Base-by-base conservation (phyloP, 1,140 invertebrate species). In the Drosophila carrolli region DNA sequence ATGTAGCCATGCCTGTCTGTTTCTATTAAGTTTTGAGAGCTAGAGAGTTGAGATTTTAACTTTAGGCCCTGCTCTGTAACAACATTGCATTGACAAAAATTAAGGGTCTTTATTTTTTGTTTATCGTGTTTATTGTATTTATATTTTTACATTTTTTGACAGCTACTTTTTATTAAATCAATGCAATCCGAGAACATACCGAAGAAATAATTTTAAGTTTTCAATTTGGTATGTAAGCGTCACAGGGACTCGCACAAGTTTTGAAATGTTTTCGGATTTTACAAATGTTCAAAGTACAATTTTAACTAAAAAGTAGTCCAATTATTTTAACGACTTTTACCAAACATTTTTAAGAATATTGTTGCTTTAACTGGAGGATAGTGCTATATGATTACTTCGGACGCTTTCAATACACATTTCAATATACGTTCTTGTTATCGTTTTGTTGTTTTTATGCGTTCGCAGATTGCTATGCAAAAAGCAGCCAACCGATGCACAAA, bases 401-500 rank as follows among this genome's bases (percentile, higher is more conserved):
- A 51, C 55, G 55, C 55, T 14, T 43, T 14, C 27, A 38, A 43
- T 43, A 32, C 29, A 43, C 37, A 62, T 32, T 63, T 60, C 1
- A 19, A 63, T 60, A 60, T 59, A 57, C 19, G 54, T 19, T 40
- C 53, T 38, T 19, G n/a, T 10, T 55, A 35, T 41, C 37, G 48
- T 44, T 10, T 29, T 32, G 13, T 16, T 19, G 32, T 19, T 16
- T 16, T 19, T 37, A 35, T 14, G 23, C 19, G 23, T 14, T 48
- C n/a, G 56, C 27, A 79, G 48, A 23, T 78, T 79, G 91, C 95
- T 96, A 99, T 78, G 98, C 97, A 91, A 98, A 95, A 37, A 99
- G 93, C 55, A 99, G 94, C 97, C 98, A 99, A 70, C 96, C 93
- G 77, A 99, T 96, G 93, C 98, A 98, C 57, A 98, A 86, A 53